Evolutionary conservation across 2,797 vertebrate genomes (phyloP).

Genomic region (Parambassis ranga): DNA sequence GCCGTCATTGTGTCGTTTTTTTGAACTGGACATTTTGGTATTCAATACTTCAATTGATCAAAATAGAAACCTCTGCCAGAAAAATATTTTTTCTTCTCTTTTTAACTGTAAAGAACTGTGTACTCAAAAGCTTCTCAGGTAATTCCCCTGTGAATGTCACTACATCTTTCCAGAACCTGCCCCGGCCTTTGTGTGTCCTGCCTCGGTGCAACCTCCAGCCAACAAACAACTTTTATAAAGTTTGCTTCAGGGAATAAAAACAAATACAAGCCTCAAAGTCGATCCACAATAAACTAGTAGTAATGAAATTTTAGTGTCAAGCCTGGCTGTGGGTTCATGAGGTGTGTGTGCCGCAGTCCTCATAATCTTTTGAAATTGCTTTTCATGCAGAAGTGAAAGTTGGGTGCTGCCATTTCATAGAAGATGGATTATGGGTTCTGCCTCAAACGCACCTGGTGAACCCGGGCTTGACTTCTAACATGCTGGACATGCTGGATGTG

Average conservation of each 20-base stretch:
- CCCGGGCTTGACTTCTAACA: not conserved
- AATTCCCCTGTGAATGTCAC: too few relatives aligned
- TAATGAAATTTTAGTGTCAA: constrained; percentile 49
- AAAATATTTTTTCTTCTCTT: too few relatives aligned
- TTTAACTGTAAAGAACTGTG: too few relatives aligned
- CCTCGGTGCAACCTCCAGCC: not conserved
- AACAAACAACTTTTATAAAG: not conserved
- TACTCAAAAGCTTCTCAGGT: too few relatives aligned
- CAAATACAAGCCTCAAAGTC: constrained; percentile 26
- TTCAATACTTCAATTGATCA: too few relatives aligned
- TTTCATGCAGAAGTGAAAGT: constrained; percentile 35
- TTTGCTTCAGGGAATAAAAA: constrained; percentile 29
- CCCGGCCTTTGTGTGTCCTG: too few relatives aligned
- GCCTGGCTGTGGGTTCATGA: constrained; percentile 21
- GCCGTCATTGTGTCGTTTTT: too few relatives aligned
- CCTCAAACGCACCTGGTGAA: constrained; percentile 30
- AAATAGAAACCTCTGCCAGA: too few relatives aligned
- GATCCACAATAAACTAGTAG: constrained; percentile 51
- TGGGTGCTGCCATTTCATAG: constrained; percentile 23
- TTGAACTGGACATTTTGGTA: too few relatives aligned
- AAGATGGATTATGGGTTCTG: constrained; percentile 30
- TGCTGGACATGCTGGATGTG: not conserved
- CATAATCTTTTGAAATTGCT: constrained; percentile 48
- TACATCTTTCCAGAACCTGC: too few relatives aligned
- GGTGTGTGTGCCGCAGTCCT: constrained; percentile 30